phyloP scores from a whole-genome alignment of 30 jellyfish, hydroid and myxozoan species.

The Aurelia aurita complex sp. Pacific region DNA sequence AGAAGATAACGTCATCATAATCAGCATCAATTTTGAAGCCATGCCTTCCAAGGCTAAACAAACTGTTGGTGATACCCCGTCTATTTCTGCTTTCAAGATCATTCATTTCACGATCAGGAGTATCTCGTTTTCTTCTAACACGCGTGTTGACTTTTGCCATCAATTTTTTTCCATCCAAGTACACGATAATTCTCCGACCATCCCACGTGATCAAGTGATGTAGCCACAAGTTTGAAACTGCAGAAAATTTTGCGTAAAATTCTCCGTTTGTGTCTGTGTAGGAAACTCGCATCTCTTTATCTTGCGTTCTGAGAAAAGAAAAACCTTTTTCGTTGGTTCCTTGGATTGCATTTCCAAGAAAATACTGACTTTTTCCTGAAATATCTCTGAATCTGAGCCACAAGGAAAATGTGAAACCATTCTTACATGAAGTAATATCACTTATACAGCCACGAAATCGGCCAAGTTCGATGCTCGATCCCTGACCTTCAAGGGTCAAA shows the following conservation, averaged over 20 bases:
- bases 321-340: constrained; percentile 26
- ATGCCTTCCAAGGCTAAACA: constrained; percentile 59
- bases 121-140: neutral
- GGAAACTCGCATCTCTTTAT: constrained; percentile 37
- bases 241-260: constrained; percentile 5
- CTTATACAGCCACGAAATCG: constrained; percentile 55
- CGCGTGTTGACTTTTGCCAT: neutral
- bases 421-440: constrained; percentile 17
- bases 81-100: neutral
- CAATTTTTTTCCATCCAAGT: constrained; percentile 41
- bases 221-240: constrained; percentile 27
- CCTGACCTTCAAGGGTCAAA: constrained; percentile 53
- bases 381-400: constrained; percentile 61
- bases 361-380: constrained; percentile 25
- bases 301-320: constrained; percentile 8
- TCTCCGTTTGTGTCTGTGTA: neutral
- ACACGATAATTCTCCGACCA: constrained; percentile 16
- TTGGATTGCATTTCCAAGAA: constrained; percentile 28
- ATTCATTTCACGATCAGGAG: neutral
- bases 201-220: constrained; percentile 69
- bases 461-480: constrained; percentile 73
- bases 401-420: constrained; percentile 58
- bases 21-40: constrained; percentile 67
- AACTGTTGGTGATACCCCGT: neutral
- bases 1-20: constrained; percentile 51